Evolutionary conservation across 2,797 vertebrate species (phyloP).

Genomic region (Sphaeramia orbicularis): DNA sequence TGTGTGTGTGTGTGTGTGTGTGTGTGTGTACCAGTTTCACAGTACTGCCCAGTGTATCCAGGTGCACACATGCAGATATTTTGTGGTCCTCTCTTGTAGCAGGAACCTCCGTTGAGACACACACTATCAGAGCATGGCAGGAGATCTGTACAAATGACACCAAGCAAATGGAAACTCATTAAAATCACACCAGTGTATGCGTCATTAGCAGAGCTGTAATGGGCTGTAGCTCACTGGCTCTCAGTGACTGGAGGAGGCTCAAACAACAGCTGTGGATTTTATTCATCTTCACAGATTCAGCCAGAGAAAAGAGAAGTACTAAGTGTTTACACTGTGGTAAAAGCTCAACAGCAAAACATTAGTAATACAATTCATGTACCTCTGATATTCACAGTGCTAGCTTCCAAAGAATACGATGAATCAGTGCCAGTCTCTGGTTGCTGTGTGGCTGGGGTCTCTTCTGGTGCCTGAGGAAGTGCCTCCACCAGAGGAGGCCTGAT

Average conservation of each 20-base stretch:
- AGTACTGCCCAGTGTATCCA: conserved; percentile 89
- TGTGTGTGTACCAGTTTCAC: conserved; percentile 88
- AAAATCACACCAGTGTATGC: not conserved
- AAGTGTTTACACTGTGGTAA: too few relatives aligned
- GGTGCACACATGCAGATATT: conserved; percentile 89
- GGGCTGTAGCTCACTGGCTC: too few relatives aligned
- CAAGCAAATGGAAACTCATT: not conserved
- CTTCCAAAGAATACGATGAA: conserved; percentile 40
- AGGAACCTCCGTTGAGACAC: conserved; percentile 91
- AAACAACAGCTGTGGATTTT: not conserved
- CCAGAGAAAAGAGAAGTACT: too few relatives aligned
- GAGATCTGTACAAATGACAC: conserved; percentile 44
- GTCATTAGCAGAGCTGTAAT: too few relatives aligned
- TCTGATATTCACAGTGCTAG: conserved; percentile 55
- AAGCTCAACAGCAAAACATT: not conserved
- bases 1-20: conserved; percentile 1
- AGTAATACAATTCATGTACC: conserved; percentile 56
- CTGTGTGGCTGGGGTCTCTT: conserved; percentile 31
- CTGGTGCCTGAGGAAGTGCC: conserved; percentile 13
- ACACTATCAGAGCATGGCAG: conserved; percentile 55
- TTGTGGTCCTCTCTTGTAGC: conserved; percentile 82
- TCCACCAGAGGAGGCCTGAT: conserved; percentile 22
- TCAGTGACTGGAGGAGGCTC: not conserved
- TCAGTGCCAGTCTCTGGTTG: conserved; percentile 37
- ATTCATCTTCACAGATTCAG: too few relatives aligned